Percentiles rank a stretch among this genome's conserved stretches.
phyloP scores from a whole-genome alignment of 2,113 vertebrate genomes.

The Sebastes fasciatus region DNA sequence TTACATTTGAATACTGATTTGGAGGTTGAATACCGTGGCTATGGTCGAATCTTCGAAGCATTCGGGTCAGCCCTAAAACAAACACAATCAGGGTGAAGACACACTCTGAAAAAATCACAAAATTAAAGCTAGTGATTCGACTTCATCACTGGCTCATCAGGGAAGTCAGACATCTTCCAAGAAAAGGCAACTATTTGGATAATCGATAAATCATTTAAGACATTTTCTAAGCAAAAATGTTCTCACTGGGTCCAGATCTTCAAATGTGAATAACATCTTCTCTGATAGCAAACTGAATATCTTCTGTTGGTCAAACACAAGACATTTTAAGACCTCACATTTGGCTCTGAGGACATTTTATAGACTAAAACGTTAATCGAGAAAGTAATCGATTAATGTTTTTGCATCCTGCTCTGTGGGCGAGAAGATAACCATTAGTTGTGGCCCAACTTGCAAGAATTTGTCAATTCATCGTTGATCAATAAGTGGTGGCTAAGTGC shows the following conservation, averaged over 20 bases:
- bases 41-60: too few relatives aligned
- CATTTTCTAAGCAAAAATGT: background rate
- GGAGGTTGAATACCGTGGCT: too few relatives aligned
- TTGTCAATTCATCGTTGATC: constrained; percentile 41
- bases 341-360: background rate
- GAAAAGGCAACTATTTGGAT: too few relatives aligned
- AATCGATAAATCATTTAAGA: background rate
- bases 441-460: background rate
- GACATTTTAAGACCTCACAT: background rate
- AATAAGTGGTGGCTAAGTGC: constrained; percentile 18
- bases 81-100: background rate
- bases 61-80: background rate
- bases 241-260: background rate
- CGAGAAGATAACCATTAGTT: background rate
- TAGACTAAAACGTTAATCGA: background rate
- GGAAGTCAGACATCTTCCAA: background rate
- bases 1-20: too few relatives aligned
- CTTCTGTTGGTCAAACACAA: background rate
- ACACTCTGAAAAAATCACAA: background rate
- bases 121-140: background rate
- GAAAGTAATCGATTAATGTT: background rate
- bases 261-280: background rate
- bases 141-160: too few relatives aligned
- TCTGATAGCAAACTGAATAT: background rate
- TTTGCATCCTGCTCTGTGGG: background rate